Conservation (phyloP, 1,140 invertebrate genomes). For the Polypedilum pembai region DNA sequence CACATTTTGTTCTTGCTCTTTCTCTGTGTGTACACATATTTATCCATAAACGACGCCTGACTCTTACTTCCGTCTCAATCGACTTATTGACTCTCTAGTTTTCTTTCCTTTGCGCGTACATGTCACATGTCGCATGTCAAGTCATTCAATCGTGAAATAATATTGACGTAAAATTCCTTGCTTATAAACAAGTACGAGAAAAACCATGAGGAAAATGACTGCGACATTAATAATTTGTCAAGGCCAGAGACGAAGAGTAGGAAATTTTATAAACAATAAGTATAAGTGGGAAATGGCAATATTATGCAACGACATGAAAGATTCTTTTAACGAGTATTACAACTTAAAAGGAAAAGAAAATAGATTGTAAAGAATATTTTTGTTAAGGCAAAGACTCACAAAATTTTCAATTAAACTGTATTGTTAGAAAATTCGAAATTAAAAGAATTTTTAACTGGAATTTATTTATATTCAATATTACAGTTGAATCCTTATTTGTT, state of each 20-base stretch:
- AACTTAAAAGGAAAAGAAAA: too few relatives aligned
- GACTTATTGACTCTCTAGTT: background rate
- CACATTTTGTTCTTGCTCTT: too few relatives aligned
- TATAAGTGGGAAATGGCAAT: background rate
- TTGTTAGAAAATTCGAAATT: too few relatives aligned
- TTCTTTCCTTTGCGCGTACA: background rate
- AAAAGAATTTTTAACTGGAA: too few relatives aligned
- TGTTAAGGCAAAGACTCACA: too few relatives aligned
- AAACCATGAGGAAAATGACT: background rate
- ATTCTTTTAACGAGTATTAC: too few relatives aligned
- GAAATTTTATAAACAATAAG: background rate
- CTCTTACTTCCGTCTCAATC: background rate
- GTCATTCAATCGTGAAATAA: background rate
- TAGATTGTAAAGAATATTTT: too few relatives aligned
- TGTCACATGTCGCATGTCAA: background rate
- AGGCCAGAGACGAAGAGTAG: background rate
- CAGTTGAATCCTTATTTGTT: too few relatives aligned
- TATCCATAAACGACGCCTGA: background rate
- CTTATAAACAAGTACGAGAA: background rate
- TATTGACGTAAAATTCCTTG: background rate
- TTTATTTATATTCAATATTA: too few relatives aligned
- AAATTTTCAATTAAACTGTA: too few relatives aligned
- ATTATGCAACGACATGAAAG: constrained; percentile 4
- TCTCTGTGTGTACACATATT: background rate
- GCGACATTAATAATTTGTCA: constrained; percentile 18